Evolutionary conservation across 2,888 invertebrate genomes (phyloP).

Genomic region (Halictus quadricinctus): DNA sequence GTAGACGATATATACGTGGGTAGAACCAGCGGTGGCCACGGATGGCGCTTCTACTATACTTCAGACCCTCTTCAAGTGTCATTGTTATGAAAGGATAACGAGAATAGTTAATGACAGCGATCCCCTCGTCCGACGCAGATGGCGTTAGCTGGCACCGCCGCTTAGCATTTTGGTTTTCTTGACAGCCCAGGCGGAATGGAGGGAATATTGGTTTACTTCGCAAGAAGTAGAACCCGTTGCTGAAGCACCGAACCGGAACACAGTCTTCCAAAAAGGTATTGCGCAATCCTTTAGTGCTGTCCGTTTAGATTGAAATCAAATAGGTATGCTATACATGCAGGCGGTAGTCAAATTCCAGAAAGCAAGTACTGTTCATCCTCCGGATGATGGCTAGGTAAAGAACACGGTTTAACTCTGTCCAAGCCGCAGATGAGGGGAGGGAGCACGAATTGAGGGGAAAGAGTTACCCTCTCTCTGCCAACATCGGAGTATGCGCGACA

Average conservation of each 20-base stretch:
- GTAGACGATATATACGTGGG: not conserved
- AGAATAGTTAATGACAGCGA: not conserved
- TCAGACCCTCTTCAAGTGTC: not conserved
- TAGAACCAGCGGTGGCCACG: not conserved
- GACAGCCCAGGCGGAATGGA: not conserved
- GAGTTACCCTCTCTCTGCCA: too few species aligned
- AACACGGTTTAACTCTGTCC: too few species aligned
- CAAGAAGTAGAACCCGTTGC: not conserved
- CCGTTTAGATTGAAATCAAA: not conserved
- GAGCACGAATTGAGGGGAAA: too few species aligned
- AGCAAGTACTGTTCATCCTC: too few species aligned
- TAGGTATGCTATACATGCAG: too few species aligned
- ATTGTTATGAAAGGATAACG: constrained; percentile 8
- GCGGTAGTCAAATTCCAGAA: too few species aligned
- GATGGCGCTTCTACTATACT: not conserved
- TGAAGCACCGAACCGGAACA: not conserved
- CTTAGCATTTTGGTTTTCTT: not conserved
- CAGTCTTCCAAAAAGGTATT: not conserved
- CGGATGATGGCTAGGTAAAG: too few species aligned
- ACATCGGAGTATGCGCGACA: too few species aligned
- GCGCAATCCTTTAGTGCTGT: not conserved
- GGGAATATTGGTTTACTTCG: not conserved
- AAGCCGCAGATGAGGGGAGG: too few species aligned
- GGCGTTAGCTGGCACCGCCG: not conserved
- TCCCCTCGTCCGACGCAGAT: not conserved